Percentiles rank a stretch among this genome's conserved stretches.
phyloP scores from a whole-genome alignment of 1,140 invertebrate species.

The Ceratosolen solmsi region DNA sequence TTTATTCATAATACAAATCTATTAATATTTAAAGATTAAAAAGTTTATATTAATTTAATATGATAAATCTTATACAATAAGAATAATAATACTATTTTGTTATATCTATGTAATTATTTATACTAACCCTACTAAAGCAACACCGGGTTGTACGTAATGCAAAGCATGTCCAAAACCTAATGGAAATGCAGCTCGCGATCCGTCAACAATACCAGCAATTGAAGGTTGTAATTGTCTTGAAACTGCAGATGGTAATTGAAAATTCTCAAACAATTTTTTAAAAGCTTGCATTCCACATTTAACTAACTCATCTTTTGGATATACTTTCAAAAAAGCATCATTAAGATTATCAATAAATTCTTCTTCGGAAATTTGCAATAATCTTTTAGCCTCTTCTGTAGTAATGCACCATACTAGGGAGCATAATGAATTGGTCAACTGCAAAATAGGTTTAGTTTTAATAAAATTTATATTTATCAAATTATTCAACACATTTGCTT shows the following conservation, averaged over 20 bases:
- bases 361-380: constrained; percentile 81
- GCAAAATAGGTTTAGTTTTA: constrained; percentile 31
- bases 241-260: constrained; percentile 71
- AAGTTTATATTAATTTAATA: too few relatives aligned
- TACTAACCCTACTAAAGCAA: constrained; percentile 87
- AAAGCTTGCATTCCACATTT: constrained; percentile 75
- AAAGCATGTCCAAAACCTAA: constrained; percentile 92
- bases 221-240: constrained; percentile 85
- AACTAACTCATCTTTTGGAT: constrained; percentile 76
- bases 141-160: constrained; percentile 83
- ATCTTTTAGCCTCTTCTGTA: constrained; percentile 80
- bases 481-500: too few relatives aligned
- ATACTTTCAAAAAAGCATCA: constrained; percentile 86
- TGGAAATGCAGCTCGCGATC: constrained; percentile 90
- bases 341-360: constrained; percentile 94
- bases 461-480: too few relatives aligned
- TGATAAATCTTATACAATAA: too few relatives aligned
- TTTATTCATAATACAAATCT: too few relatives aligned
- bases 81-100: constrained; percentile 16
- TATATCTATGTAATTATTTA: background rate
- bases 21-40: too few relatives aligned
- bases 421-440: constrained; percentile 78
- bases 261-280: constrained; percentile 68
- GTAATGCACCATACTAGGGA: constrained; percentile 95
- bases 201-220: constrained; percentile 77